Evolutionary conservation across 2,888 invertebrate genomes (phyloP), one percentile per base, ranked within the genome.

Genomic region (Corythucha ciliata): DNA sequence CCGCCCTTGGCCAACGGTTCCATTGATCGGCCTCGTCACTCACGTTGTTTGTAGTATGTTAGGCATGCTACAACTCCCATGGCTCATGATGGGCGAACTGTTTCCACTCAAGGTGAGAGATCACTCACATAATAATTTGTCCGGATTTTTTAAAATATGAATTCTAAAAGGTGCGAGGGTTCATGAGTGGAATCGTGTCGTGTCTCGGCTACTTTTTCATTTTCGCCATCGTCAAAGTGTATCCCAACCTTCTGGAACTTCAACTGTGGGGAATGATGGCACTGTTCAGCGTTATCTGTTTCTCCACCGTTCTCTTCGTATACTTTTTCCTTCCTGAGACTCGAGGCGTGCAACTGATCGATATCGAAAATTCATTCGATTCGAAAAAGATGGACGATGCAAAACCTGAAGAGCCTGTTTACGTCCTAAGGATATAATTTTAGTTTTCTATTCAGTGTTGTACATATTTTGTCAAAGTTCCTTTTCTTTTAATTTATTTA

Each of bases 31-130:
- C 58, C 72, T 83, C 1, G 67, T 81, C 24, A 69, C 77, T 14
- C 81, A 83, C 64, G 82, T 83, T 0, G 77, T 78, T 1, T 79
- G 79, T 61, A 80, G 80, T 55, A 83, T 82, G 82, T 72, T 82
- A 1, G 83, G 83, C 0, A 81, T 80, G 66, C 66, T 83, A 1
- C 83, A 82, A 21, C 69, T 83, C 4, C 83, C 83, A 0, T 83
- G 82, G 81, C 77, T 83, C 24, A 77, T 83, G 76, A 81, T 79
- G 0, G 81, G 81, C 1, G 83, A 83, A 62, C 64, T 83, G 36
- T 83, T 81, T 60, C 81, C 82, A 2, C 71, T 81, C 56, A 74
- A 76, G 52, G 79, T 53, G 26, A 49, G 41, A 29, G n/a, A 29
- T 12, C 29, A 29, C 10, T 8, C 29, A n/a, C 8, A 8, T 29